Percentiles rank a stretch among this genome's conserved stretches.
Conservation (phyloP, 2,113 vertebrate genomes). For the Diadophis punctatus region DNA sequence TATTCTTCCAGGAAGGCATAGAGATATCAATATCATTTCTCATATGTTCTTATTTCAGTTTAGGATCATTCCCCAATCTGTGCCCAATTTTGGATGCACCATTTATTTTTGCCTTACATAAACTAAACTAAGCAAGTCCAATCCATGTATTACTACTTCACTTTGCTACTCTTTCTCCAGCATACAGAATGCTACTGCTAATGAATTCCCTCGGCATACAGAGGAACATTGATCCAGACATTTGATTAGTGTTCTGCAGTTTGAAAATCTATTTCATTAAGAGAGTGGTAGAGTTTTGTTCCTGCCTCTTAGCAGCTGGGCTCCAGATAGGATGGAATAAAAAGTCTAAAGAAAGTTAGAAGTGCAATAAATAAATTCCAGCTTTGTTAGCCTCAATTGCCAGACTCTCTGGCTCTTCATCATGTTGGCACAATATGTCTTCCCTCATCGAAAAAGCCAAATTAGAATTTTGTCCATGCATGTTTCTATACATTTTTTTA, state of each 20-base stretch:
- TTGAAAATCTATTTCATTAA: conserved; percentile 16
- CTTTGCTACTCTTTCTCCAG: background rate
- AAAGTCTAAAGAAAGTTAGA: background rate
- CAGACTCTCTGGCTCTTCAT: background rate
- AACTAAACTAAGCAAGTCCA: background rate
- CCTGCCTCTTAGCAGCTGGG: background rate
- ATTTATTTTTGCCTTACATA: background rate
- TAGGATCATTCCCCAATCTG: background rate
- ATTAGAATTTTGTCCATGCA: background rate
- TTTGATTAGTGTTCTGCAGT: conserved; percentile 11
- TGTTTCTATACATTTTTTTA: background rate
- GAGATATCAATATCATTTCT: background rate
- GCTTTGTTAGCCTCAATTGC: background rate
- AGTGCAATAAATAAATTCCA: background rate
- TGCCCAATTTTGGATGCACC: background rate
- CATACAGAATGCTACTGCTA: background rate
- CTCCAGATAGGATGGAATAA: background rate
- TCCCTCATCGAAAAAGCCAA: background rate
- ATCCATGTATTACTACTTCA: background rate
- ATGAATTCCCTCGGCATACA: conserved; percentile 14
- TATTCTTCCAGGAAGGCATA: background rate
- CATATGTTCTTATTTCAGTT: background rate
- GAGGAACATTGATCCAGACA: conserved; percentile 5
- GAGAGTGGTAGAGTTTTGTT: background rate
- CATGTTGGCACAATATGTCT: background rate